Base-by-base conservation (phyloP, 2,888 invertebrate species). In the Sipunculus nudus region DNA sequence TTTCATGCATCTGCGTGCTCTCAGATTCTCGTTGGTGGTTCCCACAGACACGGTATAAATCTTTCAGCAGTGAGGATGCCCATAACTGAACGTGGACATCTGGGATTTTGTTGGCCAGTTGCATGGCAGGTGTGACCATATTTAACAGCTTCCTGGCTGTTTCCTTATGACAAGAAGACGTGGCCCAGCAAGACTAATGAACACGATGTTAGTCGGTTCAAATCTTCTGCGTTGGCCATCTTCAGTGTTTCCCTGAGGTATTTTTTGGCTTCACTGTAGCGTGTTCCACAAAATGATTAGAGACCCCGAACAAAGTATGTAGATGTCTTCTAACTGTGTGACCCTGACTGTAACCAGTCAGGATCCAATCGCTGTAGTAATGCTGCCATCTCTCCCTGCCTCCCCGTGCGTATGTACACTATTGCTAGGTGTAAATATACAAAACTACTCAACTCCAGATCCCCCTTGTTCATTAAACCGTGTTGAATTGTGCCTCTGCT, bases 81-180 rank as follows among this genome's bases (percentile, higher is more conserved):
- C 98, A 99, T 28, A 97, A 85, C 83, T 97, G 97, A n/a, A 99
- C 95, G 81, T 96, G 95, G 58, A 96, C 94, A 84, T 99, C 98
- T 1, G 97, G 96, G 80, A 97, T 97, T 87, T 97, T 98, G 77
- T 94, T 94, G 61, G 97, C 96, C 77, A 98, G 88, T 85, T 97
- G 96, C 94, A 97, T 95, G 31, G 97, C 98, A 10, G 98, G 97
- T 26, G 94, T 95, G 1, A 98, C 95, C 96, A 97, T 96, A 85
- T 96, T 97, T 92, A 96, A 93, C 79, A 95, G 95, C 86, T 97
- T 84, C 85, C 75, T 94, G 89, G 59, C 93, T 92, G 85, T 96
- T 96, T 72, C 94, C 93, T 78, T 96, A 88, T 47, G 96, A 95
- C 31, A 97, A 88, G 86, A 97, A 97, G 71, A 97, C 96, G 84